These are phyloP conservation scores for Isichthys henryi DNA, from an alignment of 2,113 vertebrate genomes.

Conservation along the genomic window DNA sequence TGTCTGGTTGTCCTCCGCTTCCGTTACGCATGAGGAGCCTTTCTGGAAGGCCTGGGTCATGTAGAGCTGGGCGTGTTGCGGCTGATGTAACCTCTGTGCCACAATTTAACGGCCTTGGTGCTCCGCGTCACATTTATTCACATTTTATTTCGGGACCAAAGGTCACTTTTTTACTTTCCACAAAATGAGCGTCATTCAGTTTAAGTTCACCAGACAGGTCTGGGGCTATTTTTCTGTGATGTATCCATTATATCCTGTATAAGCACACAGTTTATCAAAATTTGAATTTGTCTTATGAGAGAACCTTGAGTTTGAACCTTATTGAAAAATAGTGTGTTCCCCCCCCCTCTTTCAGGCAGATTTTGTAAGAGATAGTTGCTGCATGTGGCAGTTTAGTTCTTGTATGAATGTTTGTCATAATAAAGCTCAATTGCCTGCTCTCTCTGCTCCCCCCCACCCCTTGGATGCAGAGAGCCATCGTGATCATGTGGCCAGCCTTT, in stretches of 20 bases:
- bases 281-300: neutral
- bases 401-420: neutral
- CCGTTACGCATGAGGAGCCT: neutral
- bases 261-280: neutral
- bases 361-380: slow-evolving; percentile 1
- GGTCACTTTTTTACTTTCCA: neutral
- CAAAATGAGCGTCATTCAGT: neutral
- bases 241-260: neutral
- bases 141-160: neutral
- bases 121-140: neutral
- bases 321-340: slow-evolving; percentile 2
- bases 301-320: neutral
- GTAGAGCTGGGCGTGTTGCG: neutral
- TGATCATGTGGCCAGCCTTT: neutral
- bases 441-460: no score
- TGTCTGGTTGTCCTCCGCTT: neutral
- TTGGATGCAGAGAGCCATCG: neutral
- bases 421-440: neutral
- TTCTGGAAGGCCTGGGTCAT: neutral
- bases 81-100: neutral
- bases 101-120: neutral
- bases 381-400: neutral
- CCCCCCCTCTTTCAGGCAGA: neutral
- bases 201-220: neutral
- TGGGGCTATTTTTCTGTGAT: neutral